These are phyloP conservation scores for Galbula dea DNA, from an alignment of 2,113 vertebrate genomes.

Conservation along the genomic window DNA sequence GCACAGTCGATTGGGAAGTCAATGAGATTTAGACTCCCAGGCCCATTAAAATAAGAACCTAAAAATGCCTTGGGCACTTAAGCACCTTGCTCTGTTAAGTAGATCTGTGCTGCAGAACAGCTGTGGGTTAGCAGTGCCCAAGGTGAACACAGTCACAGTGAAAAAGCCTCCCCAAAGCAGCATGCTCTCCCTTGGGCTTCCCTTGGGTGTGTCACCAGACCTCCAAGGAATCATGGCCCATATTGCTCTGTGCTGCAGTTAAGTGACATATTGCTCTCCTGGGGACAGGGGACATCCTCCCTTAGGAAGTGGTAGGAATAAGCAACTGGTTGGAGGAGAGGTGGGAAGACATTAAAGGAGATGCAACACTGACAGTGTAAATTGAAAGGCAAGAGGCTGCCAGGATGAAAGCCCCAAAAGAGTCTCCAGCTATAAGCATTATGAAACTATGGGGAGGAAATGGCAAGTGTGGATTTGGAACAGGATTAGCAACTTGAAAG, in stretches of 20 bases:
- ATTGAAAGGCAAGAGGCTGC: neutral
- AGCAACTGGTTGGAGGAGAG: neutral
- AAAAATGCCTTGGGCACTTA: neutral
- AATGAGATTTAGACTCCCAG: slow-evolving; percentile 22
- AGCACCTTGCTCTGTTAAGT: neutral
- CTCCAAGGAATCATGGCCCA: neutral
- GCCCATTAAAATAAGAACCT: slow-evolving; percentile 25
- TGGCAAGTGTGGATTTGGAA: neutral
- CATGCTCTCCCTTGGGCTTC: neutral
- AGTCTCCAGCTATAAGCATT: neutral
- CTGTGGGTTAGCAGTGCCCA: neutral
- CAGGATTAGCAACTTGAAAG: neutral
- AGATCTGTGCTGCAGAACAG: neutral
- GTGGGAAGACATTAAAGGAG: neutral
- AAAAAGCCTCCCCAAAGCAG: neutral
- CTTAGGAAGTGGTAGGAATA: neutral
- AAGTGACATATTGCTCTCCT: neutral
- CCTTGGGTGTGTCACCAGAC: neutral
- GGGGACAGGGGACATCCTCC: neutral
- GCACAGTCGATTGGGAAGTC: slow-evolving; percentile 8
- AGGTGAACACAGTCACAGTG: neutral
- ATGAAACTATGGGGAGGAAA: neutral
- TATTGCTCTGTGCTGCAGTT: neutral
- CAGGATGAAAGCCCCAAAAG: neutral
- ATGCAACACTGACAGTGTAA: neutral